Conservation (phyloP, 2,113 vertebrate species). For the Pachycephala philippinensis region DNA sequence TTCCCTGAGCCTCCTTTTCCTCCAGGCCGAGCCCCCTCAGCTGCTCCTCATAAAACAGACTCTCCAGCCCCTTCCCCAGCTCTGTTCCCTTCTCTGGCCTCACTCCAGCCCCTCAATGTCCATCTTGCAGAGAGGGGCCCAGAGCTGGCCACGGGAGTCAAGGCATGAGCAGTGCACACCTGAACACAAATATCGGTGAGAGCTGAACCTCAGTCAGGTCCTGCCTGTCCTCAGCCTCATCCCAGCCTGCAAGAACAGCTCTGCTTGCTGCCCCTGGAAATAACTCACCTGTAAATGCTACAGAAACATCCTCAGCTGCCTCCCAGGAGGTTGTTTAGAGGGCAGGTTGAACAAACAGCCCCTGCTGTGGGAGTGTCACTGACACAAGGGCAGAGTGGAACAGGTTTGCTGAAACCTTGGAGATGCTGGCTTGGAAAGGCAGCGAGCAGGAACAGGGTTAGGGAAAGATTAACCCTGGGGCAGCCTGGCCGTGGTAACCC, state of each 20-base stretch:
- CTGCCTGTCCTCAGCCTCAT: neutral
- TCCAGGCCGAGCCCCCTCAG: neutral
- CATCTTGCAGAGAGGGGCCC: neutral
- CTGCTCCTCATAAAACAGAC: neutral
- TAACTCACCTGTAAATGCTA: neutral
- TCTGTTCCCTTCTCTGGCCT: neutral
- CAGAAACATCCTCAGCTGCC: neutral
- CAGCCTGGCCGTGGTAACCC: neutral
- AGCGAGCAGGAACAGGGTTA: neutral
- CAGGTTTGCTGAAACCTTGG: neutral
- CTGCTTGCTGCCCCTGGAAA: neutral
- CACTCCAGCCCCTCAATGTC: neutral
- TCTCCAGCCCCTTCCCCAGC: neutral
- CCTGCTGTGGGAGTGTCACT: neutral
- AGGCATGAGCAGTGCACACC: neutral
- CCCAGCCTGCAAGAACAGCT: neutral
- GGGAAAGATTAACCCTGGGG: neutral
- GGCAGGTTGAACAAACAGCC: accelerated
- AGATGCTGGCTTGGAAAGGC: neutral
- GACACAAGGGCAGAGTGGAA: accelerated
- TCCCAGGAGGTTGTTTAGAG: neutral
- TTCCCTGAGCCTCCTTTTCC: neutral
- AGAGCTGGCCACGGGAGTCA: neutral
- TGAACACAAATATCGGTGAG: accelerated
- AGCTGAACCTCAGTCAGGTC: accelerated